Conservation (phyloP, 23 tunicate genomes). For the Trididemnum clinides region DNA sequence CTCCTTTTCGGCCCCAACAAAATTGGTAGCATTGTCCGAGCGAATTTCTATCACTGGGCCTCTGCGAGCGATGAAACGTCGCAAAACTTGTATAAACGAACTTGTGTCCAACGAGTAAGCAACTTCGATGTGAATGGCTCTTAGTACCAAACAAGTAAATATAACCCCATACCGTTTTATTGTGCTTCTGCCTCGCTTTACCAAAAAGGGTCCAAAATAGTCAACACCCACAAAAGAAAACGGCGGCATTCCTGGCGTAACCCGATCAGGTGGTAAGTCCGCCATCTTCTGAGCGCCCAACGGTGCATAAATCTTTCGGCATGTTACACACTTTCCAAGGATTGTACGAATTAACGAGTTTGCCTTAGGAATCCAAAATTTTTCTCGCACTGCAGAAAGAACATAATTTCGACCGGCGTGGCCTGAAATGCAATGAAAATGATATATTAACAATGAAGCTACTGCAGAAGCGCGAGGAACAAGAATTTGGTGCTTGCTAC, state of each 20-base stretch:
- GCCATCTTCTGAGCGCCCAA: background rate
- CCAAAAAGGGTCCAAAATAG: conserved; percentile 20
- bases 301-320: background rate
- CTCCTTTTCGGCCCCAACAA: conserved; percentile 39
- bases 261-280: background rate
- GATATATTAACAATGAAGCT: background rate
- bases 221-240: conserved; percentile 3
- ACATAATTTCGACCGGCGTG: background rate
- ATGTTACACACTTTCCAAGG: background rate
- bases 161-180: conserved; percentile 12
- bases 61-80: conserved; percentile 32
- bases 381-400: background rate
- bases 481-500: background rate
- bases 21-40: conserved; percentile 48
- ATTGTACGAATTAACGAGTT: background rate
- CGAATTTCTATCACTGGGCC: conserved; percentile 25
- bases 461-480: background rate
- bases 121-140: conserved; percentile 14
- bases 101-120: background rate
- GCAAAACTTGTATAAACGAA: conserved; percentile 35
- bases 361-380: background rate
- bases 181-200: background rate
- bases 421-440: conserved; percentile 5
- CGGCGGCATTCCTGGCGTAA: background rate
- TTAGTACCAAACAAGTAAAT: background rate